Evolutionary conservation across 2,113 vertebrate species (phyloP).

Genomic region (Psammodynastes pulverulentus): DNA sequence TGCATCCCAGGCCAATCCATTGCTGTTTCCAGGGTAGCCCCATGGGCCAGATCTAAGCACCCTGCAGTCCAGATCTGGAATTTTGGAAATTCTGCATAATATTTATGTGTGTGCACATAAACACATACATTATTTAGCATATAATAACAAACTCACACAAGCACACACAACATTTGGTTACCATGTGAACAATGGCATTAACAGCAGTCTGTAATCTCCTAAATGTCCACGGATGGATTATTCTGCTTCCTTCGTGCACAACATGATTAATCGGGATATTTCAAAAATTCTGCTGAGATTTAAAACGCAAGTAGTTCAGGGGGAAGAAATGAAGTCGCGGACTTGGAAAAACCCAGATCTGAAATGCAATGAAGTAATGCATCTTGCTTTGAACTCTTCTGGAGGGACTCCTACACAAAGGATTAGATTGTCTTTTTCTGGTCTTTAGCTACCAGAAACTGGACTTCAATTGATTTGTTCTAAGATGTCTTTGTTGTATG

Average conservation of each 20-base stretch:
- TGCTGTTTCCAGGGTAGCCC: too few relatives aligned
- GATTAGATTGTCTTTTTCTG: conserved; percentile 1
- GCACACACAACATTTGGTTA: conserved; percentile 59
- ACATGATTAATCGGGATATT: conserved; percentile 50
- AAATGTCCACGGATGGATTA: conserved; percentile 59
- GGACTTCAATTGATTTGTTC: conserved; percentile 1
- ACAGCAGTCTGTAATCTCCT: conserved; percentile 58
- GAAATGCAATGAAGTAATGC: conserved; percentile 28
- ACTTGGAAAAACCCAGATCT: conserved; percentile 39
- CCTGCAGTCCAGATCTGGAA: too few relatives aligned
- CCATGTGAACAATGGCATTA: conserved; percentile 67
- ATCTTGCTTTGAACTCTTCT: conserved; percentile 28
- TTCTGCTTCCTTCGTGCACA: conserved; percentile 53
- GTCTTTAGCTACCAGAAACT: conserved; percentile 35
- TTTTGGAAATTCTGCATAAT: conserved; percentile 53
- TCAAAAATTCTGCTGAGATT: conserved; percentile 54
- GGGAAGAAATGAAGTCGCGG: conserved; percentile 47
- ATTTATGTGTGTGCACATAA: conserved; percentile 11
- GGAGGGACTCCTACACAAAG: neutral
- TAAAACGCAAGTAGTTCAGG: conserved; percentile 50
- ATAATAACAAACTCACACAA: neutral
- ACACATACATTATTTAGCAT: neutral
- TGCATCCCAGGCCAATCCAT: too few relatives aligned
- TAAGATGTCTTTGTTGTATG: neutral
- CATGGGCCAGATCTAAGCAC: too few relatives aligned